Percentiles rank a stretch among this genome's conserved stretches.
Conservation (phyloP, 2,888 invertebrate genomes). For the Agriopis marginaria region DNA sequence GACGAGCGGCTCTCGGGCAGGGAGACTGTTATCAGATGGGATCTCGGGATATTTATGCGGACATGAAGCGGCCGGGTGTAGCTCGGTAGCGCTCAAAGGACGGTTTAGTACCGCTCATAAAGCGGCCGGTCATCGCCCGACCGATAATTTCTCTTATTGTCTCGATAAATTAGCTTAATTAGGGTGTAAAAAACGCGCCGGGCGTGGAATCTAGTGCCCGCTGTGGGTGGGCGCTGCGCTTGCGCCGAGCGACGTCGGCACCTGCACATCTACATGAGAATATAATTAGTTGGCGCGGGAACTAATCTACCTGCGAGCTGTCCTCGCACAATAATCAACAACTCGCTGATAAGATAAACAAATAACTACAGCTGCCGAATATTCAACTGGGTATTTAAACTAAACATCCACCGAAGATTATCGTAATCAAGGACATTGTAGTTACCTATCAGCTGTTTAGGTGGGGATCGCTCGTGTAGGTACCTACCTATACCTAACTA, state of each 20-base stretch:
- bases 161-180: conserved; percentile 86
- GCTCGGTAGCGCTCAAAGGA: conserved; percentile 79
- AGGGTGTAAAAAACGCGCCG: conserved; percentile 81
- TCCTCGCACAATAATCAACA: conserved; percentile 22
- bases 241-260: conserved; percentile 32
- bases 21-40: conserved; percentile 67
- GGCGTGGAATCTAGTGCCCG: conserved; percentile 78
- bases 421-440: background rate
- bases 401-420: no score
- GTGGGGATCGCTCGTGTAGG: no score
- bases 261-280: background rate
- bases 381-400: no score
- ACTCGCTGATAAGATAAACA: conserved; percentile 24
- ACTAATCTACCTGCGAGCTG: conserved; percentile 27
- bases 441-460: no score
- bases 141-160: conserved; percentile 82
- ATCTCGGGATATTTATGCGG: conserved; percentile 80
- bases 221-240: conserved; percentile 72
- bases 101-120: conserved; percentile 81
- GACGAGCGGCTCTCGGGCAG: conserved; percentile 50
- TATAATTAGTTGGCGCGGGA: conserved; percentile 43
- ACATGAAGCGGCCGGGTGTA: conserved; percentile 73
- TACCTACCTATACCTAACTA: no score
- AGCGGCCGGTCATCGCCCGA: conserved; percentile 68
- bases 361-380: background rate